Percentiles rank a stretch among this genome's conserved stretches.
Evolutionary conservation across 2,113 vertebrate genomes (phyloP).

Genomic region (Ahaetulla prasina): DNA sequence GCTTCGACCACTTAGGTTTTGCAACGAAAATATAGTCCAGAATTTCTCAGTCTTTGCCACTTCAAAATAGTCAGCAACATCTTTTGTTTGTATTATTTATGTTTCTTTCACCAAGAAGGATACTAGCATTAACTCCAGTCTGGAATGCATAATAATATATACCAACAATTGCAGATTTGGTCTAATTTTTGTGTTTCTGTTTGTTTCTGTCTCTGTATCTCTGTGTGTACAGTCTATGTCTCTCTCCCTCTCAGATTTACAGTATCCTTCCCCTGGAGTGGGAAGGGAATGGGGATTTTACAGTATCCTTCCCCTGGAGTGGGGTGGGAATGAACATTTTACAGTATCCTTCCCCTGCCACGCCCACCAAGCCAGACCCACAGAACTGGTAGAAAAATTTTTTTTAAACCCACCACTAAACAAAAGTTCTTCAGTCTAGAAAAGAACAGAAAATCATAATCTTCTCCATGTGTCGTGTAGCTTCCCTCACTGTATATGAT

Average conservation of each 20-base stretch:
- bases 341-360: too few relatives aligned
- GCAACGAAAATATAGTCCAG: conserved; percentile 12
- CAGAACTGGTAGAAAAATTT: too few relatives aligned
- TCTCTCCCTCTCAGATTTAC: background rate
- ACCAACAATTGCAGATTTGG: background rate
- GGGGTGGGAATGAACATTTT: too few relatives aligned
- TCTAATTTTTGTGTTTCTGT: background rate
- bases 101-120: background rate
- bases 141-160: background rate
- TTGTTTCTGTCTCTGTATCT: background rate
- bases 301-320: too few relatives aligned
- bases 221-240: background rate
- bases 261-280: too few relatives aligned
- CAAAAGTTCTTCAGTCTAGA: background rate
- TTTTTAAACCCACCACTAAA: too few relatives aligned
- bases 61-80: conserved; percentile 17
- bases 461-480: background rate
- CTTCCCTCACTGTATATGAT: background rate
- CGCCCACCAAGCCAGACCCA: too few relatives aligned
- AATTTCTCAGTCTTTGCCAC: background rate
- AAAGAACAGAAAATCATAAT: background rate
- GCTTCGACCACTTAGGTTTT: conserved; percentile 16
- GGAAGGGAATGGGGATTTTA: too few relatives aligned
- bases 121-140: background rate
- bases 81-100: background rate